These are phyloP conservation scores for Monomorium pharaonis DNA, from an alignment of 1,140 invertebrate genomes.

Conservation along the genomic window DNA sequence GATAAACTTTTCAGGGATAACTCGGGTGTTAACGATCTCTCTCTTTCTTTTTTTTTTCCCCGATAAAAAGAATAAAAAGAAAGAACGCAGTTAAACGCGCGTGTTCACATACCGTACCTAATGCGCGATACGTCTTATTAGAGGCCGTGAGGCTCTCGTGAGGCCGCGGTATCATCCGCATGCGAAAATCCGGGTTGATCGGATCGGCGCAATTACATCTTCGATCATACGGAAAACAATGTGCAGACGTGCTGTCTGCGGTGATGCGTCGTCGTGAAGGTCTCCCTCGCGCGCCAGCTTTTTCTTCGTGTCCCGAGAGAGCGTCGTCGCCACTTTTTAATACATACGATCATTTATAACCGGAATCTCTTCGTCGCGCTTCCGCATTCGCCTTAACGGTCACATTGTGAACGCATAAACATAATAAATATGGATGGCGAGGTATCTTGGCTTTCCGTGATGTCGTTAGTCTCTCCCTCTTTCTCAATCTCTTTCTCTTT, in stretches of 20 bases:
- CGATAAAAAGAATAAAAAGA: background rate
- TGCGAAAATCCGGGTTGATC: background rate
- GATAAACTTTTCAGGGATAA: conserved; percentile 70
- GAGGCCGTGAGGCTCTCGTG: background rate
- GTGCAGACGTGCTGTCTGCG: background rate
- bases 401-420: conserved; percentile 73
- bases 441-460: conserved; percentile 58
- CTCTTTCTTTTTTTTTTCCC: background rate
- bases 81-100: background rate
- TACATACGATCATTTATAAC: conserved; percentile 72
- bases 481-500: background rate
- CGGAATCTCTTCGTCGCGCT: conserved; percentile 71
- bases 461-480: conserved; percentile 12
- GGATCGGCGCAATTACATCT: background rate
- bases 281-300: background rate
- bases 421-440: conserved; percentile 76
- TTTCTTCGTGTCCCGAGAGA: background rate
- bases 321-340: conserved; percentile 22
- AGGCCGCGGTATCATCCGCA: background rate
- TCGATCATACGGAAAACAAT: background rate
- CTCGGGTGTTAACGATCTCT: conserved; percentile 24
- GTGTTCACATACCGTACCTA: background rate
- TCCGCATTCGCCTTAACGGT: conserved; percentile 76
- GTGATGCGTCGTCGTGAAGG: conserved; percentile 1
- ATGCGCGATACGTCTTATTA: conserved; percentile 29